phyloP scores from a whole-genome alignment of 2,888 invertebrate species.

The Thysanoteuthis rhombus region DNA sequence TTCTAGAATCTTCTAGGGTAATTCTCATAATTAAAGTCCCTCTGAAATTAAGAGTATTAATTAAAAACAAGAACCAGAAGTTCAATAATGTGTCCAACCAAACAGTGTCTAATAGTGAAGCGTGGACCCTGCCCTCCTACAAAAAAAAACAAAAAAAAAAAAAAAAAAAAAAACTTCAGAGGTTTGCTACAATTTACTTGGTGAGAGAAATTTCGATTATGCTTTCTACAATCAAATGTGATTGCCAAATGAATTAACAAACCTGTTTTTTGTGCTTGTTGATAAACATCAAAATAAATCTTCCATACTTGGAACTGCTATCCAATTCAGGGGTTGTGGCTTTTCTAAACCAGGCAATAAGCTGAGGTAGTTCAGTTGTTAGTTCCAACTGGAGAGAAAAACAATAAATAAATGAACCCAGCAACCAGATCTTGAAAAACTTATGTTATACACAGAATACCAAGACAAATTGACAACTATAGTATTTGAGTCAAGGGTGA shows the following conservation, averaged over 20 bases:
- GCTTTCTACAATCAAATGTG: not conserved
- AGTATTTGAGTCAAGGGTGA: too few species aligned
- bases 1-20: too few species aligned
- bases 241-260: not conserved
- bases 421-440: not conserved
- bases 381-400: not conserved
- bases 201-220: not conserved
- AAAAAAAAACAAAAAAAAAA: too few species aligned
- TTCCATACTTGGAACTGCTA: conserved; percentile 15
- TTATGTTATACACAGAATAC: not conserved
- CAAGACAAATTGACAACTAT: not conserved
- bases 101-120: too few species aligned
- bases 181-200: too few species aligned
- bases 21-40: too few species aligned
- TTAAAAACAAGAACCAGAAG: too few species aligned
- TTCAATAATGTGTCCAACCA: too few species aligned
- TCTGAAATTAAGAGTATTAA: too few species aligned
- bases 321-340: not conserved
- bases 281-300: conserved; percentile 14
- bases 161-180: too few species aligned
- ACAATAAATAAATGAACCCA: not conserved
- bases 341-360: conserved; percentile 21
- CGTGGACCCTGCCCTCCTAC: too few species aligned
- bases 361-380: not conserved
- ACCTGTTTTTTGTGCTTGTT: conserved; percentile 27